Base-by-base conservation (phyloP, 92 coral and sea anemone genomes). In the Epizoanthus ramosus region DNA sequence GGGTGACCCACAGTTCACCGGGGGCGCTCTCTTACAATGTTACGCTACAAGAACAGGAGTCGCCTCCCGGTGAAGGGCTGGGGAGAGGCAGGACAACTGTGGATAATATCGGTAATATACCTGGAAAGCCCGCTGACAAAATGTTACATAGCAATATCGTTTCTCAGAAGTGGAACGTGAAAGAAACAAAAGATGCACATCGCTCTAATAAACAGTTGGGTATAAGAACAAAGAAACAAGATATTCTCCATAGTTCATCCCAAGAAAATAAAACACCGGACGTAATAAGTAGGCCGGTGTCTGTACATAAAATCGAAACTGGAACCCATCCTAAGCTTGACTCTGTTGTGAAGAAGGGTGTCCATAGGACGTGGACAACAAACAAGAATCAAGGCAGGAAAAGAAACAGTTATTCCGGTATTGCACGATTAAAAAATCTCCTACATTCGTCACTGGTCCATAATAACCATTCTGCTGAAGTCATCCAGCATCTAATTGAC, bases 21-120 rank as follows among this genome's bases (percentile, higher is more conserved):
- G 98, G 99, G 86, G 93, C 84, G 90, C 93, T 90, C 99, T 96
- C 99, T 96, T 96, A 96, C 99, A 94, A 96, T 96, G 99, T 93
- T 96, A 96, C 98, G 99, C 99, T 93, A 96, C 87, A 90, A 73
- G 92, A 87, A 79, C 91, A 91, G 87, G 98, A 96, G 94, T 85
- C 97, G 63, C 99, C 99, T 83, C 99, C 98, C 92, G 99, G 95
- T 90, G 84, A 75, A 71, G 1, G 52, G 57, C 83, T 65, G 14
- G 70, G 3, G 24, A 43, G 28, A 19, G 54, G 45, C 1, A 54
- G 63, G 53, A 15, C 10, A 9, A 23, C 71, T 43, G 54, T 15
- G 15, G 54, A 50, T 50, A 12, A 12, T 50, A 50, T 50, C 54
- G 54, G 54, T 19, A 33, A 61, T 37, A 17, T 25, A 23, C 41